Conservation (phyloP, 2,113 vertebrate genomes). For the Pipra filicauda region DNA sequence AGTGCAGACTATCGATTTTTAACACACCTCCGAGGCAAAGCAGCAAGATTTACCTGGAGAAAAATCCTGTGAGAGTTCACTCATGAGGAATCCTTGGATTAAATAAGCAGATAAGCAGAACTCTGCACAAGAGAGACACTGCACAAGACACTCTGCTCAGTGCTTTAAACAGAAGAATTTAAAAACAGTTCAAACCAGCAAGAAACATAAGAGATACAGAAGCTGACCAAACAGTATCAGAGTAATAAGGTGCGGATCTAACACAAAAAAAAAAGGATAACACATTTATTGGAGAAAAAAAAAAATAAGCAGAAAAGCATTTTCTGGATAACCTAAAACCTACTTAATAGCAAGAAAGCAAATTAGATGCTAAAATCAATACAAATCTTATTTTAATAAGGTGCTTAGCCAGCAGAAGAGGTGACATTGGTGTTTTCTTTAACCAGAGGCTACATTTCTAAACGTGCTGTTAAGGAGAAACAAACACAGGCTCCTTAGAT, state of each 20-base stretch:
- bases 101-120: neutral
- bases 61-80: neutral
- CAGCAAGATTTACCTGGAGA: neutral
- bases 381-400: neutral
- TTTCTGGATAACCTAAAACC: neutral
- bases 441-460: neutral
- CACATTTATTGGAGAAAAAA: neutral
- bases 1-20: neutral
- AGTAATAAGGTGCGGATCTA: neutral
- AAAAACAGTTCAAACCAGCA: neutral
- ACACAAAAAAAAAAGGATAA: neutral
- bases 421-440: neutral
- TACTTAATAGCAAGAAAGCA: neutral
- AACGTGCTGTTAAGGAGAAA: neutral
- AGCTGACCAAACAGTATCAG: neutral
- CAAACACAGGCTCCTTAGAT: slow-evolving; percentile 20
- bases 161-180: neutral
- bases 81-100: neutral
- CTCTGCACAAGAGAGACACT: neutral
- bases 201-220: neutral
- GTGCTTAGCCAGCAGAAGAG: neutral
- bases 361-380: neutral
- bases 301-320: neutral
- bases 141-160: neutral
- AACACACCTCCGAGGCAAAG: neutral